phyloP scores from a whole-genome alignment of 2,888 invertebrate species.

The Malacosoma neustria region DNA sequence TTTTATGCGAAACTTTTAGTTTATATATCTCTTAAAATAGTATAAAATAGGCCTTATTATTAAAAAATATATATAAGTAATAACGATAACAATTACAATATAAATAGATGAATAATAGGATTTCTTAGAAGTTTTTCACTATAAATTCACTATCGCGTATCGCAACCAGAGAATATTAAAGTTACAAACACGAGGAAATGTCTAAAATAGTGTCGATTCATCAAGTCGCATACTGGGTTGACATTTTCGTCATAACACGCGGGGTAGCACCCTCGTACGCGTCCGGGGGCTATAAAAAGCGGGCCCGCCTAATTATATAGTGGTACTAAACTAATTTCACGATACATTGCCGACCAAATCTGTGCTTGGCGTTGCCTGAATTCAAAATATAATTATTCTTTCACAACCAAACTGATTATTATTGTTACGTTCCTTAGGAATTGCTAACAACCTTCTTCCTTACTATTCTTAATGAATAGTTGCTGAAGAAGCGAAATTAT shows the following conservation, averaged over 20 bases:
- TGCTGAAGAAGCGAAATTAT: conserved; percentile 35
- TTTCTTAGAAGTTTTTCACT: too few relatives aligned
- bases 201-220: conserved; percentile 71
- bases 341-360: conserved; percentile 74
- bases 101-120: too few relatives aligned
- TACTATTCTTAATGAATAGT: conserved; percentile 42
- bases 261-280: conserved; percentile 32
- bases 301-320: conserved; percentile 72
- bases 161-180: too few relatives aligned
- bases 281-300: conserved; percentile 59
- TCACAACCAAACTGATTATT: conserved; percentile 62
- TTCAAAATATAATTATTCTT: conserved; percentile 62
- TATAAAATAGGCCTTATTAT: too few relatives aligned
- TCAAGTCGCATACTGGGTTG: conserved; percentile 68
- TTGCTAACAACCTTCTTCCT: conserved; percentile 49
- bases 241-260: conserved; percentile 70
- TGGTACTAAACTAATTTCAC: conserved; percentile 75
- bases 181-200: conserved; percentile 34
- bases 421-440: conserved; percentile 67
- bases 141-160: too few relatives aligned
- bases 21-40: too few relatives aligned
- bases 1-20: too few relatives aligned
- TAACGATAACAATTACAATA: too few relatives aligned
- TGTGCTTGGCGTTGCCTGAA: conserved; percentile 69
- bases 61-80: too few relatives aligned